Percentiles rank a stretch among this genome's conserved stretches.
phyloP scores from a whole-genome alignment of 2,113 vertebrate species.

The Phalacrocorax carbo region DNA sequence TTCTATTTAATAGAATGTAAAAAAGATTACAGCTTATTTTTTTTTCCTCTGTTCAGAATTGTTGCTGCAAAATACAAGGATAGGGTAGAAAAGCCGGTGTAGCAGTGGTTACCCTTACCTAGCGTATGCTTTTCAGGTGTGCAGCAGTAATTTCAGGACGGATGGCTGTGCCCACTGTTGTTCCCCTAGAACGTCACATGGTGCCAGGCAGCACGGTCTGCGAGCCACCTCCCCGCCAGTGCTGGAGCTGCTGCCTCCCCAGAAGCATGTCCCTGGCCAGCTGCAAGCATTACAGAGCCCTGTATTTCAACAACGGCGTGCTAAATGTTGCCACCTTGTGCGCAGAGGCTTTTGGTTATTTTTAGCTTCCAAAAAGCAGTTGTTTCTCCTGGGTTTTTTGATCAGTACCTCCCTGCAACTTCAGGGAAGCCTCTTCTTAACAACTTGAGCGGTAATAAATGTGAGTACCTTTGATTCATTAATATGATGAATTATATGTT shows the following conservation, averaged over 20 bases:
- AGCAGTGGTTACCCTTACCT: background rate
- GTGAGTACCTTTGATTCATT: slow-evolving; percentile 21
- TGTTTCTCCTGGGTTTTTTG: background rate
- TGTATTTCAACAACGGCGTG: rapidly evolving
- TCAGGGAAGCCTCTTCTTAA: background rate
- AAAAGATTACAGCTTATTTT: background rate
- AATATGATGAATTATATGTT: background rate
- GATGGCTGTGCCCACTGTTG: background rate
- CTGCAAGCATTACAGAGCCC: background rate
- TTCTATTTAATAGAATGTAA: background rate
- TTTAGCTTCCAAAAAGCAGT: background rate
- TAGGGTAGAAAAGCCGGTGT: background rate
- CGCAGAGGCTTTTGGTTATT: background rate
- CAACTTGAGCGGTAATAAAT: background rate
- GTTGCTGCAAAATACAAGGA: background rate
- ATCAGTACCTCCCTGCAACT: background rate
- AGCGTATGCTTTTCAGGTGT: background rate
- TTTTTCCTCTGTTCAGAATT: background rate
- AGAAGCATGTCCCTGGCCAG: background rate
- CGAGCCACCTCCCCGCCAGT: background rate
- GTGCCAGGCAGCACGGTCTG: background rate
- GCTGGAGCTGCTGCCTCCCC: background rate
- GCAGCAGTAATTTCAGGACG: background rate
- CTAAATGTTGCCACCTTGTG: background rate
- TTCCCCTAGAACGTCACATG: background rate